phyloP scores from a whole-genome alignment of 2,113 vertebrate genomes.

The Dicrurus megarhynchus region DNA sequence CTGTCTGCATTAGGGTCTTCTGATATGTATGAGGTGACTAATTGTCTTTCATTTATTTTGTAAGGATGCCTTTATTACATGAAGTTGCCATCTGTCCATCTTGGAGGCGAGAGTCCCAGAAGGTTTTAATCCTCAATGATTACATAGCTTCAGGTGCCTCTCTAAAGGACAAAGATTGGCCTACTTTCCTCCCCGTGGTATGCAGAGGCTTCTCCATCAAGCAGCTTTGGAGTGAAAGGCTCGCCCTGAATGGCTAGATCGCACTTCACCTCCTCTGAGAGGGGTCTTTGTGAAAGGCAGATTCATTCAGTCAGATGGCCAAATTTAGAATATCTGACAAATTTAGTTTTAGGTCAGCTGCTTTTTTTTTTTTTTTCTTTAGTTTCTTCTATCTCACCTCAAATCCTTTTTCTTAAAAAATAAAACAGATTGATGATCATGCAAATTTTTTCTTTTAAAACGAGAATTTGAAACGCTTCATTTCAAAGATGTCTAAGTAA shows the following conservation, averaged over 20 bases:
- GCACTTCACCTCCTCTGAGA: neutral
- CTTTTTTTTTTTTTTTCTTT: neutral
- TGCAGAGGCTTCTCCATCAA: neutral
- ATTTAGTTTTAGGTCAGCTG: neutral
- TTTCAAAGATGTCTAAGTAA: neutral
- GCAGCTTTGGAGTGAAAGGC: neutral
- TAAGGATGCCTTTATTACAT: neutral
- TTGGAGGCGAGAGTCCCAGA: neutral
- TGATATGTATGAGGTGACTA: neutral
- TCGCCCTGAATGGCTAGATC: neutral
- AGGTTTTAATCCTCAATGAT: neutral
- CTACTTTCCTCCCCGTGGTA: neutral
- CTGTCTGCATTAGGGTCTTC: neutral
- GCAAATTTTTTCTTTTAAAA: neutral
- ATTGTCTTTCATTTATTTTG: neutral
- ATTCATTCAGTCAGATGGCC: neutral
- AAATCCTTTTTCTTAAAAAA: neutral
- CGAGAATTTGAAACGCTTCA: neutral
- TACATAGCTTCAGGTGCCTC: neutral
- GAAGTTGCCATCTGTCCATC: neutral
- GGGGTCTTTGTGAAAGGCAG: neutral
- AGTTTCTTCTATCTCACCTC: neutral
- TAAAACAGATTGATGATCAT: neutral
- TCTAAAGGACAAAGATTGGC: neutral
- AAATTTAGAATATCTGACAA: conserved; percentile 7